Evolutionary conservation across 2,113 vertebrate species (phyloP), one percentile per base, ranked within the genome.

Genomic region (Merops nubicus): DNA sequence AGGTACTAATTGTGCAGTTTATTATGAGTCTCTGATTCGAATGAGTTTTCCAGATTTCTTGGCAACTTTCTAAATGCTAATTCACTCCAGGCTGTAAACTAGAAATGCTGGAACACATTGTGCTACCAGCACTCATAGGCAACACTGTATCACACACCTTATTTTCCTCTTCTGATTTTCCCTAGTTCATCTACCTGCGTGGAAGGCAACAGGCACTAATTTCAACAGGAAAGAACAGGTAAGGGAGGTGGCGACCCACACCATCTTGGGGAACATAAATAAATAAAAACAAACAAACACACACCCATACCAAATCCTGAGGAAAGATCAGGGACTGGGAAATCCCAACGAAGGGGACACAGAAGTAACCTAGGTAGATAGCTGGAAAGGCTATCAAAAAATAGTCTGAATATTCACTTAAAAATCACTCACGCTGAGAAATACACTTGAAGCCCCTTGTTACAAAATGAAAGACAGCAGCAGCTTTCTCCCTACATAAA

Each of bases 1-100:
- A 91, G 83, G 79, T 88, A 96, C 47, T 91, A 87, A 91, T 59
- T 86, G 88, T 95, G 75, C 51, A 28, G 56, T 86, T 70, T 77
- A 81, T 81, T 68, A 81, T 1, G 12, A 63, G 75, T 23, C 53
- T 77, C 42, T 18, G 38, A 47, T 73, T 77, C 53, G 12, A 96
- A 94, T 50, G 75, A 80, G 29, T 88, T 96, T 84, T 84, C 78
- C 88, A 89, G 60, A 86, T 69, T 91, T 77, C 85, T 14, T 94
- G 90, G 93, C 92, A 96, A 65, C 60, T 64, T 76, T 50, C 45
- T 83, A 84, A 77, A 94, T 59, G 38, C 34, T 80, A 91, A 89
- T 83, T 91, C 57, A 80, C 75, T 45, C 42, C 86, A 94, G 63
- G 59, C 42, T 91, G 67, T 0, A 0, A 93, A 69, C 36, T 51